These are phyloP conservation scores for Columbina picui DNA, from an alignment of 2,113 vertebrate species.

Conservation along the genomic window DNA sequence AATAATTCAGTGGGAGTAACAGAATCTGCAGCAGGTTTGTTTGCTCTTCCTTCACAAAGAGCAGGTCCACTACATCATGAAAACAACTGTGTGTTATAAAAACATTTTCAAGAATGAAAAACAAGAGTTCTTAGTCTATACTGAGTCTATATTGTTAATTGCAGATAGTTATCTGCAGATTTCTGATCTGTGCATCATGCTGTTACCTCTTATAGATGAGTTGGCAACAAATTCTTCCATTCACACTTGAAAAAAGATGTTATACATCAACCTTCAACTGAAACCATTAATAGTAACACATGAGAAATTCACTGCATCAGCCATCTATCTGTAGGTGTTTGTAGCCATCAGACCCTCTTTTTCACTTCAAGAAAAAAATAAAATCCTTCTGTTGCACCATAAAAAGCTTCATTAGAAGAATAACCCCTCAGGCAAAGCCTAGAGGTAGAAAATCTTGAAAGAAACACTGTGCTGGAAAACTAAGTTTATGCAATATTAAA, in stretches of 20 bases:
- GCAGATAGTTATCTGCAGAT: not conserved
- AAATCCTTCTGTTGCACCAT: slow-evolving; percentile 7
- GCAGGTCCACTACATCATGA: not conserved
- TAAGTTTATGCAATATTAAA: slow-evolving; percentile 65
- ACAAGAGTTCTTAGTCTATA: not conserved
- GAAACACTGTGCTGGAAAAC: slow-evolving; percentile 36
- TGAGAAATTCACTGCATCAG: not conserved
- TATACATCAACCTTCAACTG: not conserved
- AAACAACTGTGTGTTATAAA: not conserved
- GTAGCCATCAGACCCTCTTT: not conserved
- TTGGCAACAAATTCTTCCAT: fast-evolving
- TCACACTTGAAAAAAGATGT: not conserved
- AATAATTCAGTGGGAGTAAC: not conserved
- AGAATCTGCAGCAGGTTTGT: not conserved
- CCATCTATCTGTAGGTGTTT: not conserved
- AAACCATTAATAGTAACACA: not conserved
- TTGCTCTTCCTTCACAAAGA: not conserved
- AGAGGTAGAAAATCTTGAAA: slow-evolving; percentile 61
- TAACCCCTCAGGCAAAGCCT: slow-evolving; percentile 58
- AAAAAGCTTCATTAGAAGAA: slow-evolving; percentile 58
- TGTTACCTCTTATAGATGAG: not conserved
- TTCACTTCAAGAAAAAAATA: not conserved
- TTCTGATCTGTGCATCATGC: not conserved
- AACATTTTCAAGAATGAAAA: not conserved
- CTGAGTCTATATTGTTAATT: not conserved